Evolutionary conservation across 2,797 vertebrate genomes (phyloP), one percentile per base, ranked within the genome.

Genomic region (Brachymystax lenok): DNA sequence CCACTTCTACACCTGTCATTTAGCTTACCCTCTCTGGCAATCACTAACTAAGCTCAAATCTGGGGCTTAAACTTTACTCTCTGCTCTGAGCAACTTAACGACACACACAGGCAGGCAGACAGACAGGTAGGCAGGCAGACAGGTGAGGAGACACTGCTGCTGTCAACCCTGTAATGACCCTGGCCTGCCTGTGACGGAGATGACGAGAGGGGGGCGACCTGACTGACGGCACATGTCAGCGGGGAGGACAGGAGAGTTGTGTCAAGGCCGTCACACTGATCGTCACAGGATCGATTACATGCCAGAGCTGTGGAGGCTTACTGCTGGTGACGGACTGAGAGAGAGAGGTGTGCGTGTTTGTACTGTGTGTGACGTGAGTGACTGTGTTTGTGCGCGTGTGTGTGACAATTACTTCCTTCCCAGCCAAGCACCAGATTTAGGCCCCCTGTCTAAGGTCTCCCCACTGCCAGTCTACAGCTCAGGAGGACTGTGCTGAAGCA

Each of bases 231-330:
- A 35, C 14, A 2, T 21, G 68, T 19, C 68, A 69, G 68, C n/a
- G 10, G 13, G 8, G 69, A 33, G 17, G 19, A 61, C 24, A 61
- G 19, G 52, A 28, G 52, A 19, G 56, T 28, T 8, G n/a, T 28
- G 35, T 69, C 27, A 35, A 28, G 21, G 51, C 27, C 2, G 19
- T 75, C 66, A 54, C 68, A 4, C 40, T 63, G 76, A 78, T 71
- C 40, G 1, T 54, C n/a, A 59, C 56, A 21, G 56, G 46, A 83
- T 78, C 35, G 82, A 80, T 78, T 59, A 78, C 46, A 73, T 71
- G 78, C 59, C 82, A 80, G 73, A 61, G 13, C 21, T 64, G 21
- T 24, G 24, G 24, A 24, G 21, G 24, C 78, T 73, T 64, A 54
- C 77, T 70, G 64, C 50, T 12, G 50, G 69, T 76, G 75, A 80